These are phyloP conservation scores for Equus przewalskii DNA, from an alignment of 2,113 vertebrate genomes.

Conservation along the genomic window DNA sequence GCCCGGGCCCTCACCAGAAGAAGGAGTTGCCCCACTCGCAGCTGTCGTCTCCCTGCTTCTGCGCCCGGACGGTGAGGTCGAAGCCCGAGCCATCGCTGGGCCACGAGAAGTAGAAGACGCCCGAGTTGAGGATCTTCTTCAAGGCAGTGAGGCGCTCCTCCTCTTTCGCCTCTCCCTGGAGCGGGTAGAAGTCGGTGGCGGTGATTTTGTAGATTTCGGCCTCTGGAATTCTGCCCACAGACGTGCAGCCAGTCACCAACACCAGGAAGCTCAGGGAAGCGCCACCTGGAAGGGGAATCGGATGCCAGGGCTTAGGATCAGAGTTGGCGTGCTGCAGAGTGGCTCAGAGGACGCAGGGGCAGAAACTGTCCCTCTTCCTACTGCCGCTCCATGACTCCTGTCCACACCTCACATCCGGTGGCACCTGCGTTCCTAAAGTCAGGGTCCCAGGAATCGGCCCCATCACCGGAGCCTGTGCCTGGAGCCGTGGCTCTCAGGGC, in stretches of 20 bases:
- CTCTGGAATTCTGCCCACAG: conserved; percentile 90
- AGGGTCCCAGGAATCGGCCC: background rate
- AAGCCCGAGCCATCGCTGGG: conserved; percentile 88
- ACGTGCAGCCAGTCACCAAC: conserved; percentile 90
- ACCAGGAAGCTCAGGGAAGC: conserved; percentile 88
- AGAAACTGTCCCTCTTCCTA: background rate
- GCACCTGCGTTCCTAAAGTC: background rate
- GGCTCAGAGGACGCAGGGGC: fast-evolving
- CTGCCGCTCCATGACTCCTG: fast-evolving
- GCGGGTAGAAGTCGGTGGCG: conserved; percentile 89
- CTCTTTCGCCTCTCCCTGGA: conserved; percentile 89
- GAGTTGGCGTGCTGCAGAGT: fast-evolving
- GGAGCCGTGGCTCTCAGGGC: fast-evolving
- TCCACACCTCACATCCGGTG: fast-evolving
- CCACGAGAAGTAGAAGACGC: conserved; percentile 91
- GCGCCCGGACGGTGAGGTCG: conserved; percentile 89
- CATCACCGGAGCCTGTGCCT: background rate
- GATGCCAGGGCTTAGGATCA: background rate
- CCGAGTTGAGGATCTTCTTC: conserved; percentile 89
- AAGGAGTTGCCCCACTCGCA: conserved; percentile 88
- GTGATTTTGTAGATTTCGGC: conserved; percentile 91
- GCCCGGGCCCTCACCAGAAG: conserved; percentile 87
- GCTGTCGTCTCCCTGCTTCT: conserved; percentile 88
- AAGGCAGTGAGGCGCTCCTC: conserved; percentile 87
- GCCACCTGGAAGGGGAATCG: conserved; percentile 84